A percentile compares a stretch with the other conserved stretches of the same genome.
These are phyloP conservation scores for Burhinus bistriatus DNA, from an alignment of 2,113 vertebrate genomes.

Conservation along the genomic window DNA sequence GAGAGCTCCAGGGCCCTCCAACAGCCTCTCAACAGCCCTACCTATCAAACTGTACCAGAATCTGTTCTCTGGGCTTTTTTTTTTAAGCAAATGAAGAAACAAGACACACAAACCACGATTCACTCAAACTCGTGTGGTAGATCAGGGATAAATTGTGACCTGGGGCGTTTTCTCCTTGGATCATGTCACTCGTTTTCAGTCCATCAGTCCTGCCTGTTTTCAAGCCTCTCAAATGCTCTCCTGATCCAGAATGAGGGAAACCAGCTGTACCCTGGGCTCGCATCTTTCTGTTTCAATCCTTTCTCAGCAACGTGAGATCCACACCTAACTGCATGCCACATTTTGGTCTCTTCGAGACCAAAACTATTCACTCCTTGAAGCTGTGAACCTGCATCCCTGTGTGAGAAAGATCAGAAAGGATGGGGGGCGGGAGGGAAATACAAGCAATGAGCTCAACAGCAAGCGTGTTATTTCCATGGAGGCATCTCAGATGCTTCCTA, in stretches of 20 bases:
- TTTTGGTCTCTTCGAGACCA: neutral
- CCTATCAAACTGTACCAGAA: neutral
- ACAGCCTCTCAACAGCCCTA: neutral
- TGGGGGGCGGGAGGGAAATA: neutral
- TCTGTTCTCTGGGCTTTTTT: neutral
- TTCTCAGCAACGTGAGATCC: neutral
- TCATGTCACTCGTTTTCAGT: neutral
- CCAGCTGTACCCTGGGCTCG: neutral
- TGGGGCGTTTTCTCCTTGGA: neutral
- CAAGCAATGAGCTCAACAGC: constrained; percentile 7
- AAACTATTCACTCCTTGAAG: neutral
- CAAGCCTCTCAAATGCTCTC: neutral
- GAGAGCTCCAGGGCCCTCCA: neutral
- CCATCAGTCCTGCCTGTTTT: neutral
- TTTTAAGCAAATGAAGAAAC: neutral
- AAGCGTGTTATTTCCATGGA: constrained; percentile 3
- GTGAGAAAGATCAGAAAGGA: constrained; percentile 31
- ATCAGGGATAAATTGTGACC: neutral
- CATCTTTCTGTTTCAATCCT: neutral
- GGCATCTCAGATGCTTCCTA: constrained; percentile 17
- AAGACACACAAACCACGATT: neutral
- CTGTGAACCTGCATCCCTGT: neutral
- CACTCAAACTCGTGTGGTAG: neutral
- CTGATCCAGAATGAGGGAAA: neutral
- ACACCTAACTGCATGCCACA: neutral